These are phyloP conservation scores for Sebastes steindachneri DNA, from an alignment of 2,797 vertebrate genomes.

Conservation along the genomic window DNA sequence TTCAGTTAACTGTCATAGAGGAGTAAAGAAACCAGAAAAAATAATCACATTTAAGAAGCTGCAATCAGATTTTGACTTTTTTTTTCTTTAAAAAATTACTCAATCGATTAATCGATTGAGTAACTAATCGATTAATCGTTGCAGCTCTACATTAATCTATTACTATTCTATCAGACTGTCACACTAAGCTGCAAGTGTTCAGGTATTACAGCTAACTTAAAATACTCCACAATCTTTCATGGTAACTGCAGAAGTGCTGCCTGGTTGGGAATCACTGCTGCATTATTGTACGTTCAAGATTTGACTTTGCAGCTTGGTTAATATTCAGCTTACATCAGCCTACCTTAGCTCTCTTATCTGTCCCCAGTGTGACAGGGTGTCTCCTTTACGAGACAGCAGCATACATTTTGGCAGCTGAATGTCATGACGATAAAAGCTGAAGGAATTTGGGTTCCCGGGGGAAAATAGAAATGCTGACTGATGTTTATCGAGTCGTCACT, in stretches of 20 bases:
- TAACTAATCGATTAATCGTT: too few species aligned
- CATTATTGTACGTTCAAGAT: background rate
- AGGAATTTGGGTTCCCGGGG: constrained; percentile 9
- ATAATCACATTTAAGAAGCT: too few species aligned
- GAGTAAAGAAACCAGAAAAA: too few species aligned
- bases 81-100: too few species aligned
- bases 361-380: constrained; percentile 43
- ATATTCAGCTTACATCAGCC: constrained; percentile 45
- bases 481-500: constrained; percentile 42
- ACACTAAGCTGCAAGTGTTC: background rate
- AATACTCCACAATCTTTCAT: background rate
- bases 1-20: too few species aligned
- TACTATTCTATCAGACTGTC: background rate
- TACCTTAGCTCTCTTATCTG: constrained; percentile 52
- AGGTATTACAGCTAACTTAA: background rate
- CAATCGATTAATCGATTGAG: too few species aligned
- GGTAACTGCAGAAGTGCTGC: background rate
- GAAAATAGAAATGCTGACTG: constrained; percentile 31
- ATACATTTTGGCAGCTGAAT: constrained; percentile 54
- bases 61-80: too few species aligned
- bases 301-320: constrained; percentile 37
- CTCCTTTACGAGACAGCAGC: constrained; percentile 14
- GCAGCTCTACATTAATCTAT: too few species aligned
- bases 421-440: constrained; percentile 48
- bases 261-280: background rate